A percentile compares a stretch with the other conserved stretches of the same genome.
These are phyloP conservation scores for Columbina picui DNA, from an alignment of 2,113 vertebrate species.

Conservation along the genomic window DNA sequence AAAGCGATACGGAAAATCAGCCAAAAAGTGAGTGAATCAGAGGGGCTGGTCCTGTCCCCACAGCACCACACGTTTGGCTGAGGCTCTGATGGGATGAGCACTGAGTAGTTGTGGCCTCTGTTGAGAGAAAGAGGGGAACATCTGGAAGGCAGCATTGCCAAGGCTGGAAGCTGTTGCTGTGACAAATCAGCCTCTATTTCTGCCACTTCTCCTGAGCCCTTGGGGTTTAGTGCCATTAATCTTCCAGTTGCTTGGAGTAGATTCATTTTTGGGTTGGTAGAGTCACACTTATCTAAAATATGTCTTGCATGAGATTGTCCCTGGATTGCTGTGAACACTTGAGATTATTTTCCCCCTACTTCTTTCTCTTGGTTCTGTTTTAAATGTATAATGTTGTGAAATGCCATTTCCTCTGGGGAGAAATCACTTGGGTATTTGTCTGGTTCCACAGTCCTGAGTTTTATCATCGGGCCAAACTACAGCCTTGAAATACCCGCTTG, in stretches of 20 bases:
- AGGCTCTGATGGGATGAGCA: background rate
- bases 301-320: background rate
- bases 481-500: background rate
- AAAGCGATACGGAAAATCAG: conserved; percentile 91
- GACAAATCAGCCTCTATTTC: background rate
- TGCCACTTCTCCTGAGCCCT: background rate
- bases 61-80: background rate
- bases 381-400: background rate
- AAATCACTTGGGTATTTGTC: background rate
- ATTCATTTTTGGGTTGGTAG: background rate
- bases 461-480: background rate
- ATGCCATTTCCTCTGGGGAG: background rate
- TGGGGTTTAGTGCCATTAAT: background rate
- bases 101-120: background rate
- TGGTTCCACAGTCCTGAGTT: background rate
- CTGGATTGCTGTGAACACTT: background rate
- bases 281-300: background rate
- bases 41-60: conserved; percentile 44
- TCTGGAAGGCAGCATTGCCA: background rate
- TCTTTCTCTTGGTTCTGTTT: background rate
- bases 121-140: background rate
- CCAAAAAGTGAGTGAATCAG: conserved; percentile 87
- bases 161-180: background rate
- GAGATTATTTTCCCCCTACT: background rate
- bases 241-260: background rate